Conservation (phyloP, 2,888 invertebrate species). For the Thereva unica region DNA sequence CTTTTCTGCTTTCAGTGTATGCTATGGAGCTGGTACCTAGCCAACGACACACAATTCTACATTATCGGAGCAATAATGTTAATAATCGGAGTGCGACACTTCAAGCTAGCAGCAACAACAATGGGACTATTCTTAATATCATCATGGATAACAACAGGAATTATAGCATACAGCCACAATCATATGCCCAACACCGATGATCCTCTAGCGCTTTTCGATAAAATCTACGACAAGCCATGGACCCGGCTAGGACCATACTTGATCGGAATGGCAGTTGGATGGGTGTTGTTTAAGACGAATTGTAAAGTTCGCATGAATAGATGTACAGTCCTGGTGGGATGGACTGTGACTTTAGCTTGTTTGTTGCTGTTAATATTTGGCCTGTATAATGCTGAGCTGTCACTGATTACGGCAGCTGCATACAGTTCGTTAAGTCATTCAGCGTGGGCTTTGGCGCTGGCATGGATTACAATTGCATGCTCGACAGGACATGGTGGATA, state of each 20-base stretch:
- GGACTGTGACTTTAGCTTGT: conserved; percentile 69
- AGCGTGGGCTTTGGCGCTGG: conserved; percentile 78
- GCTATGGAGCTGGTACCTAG: conserved; percentile 90
- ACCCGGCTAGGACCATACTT: conserved; percentile 82
- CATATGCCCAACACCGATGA: conserved; percentile 80
- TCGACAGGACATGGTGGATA: conserved; percentile 83
- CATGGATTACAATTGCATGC: conserved; percentile 85
- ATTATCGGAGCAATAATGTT: conserved; percentile 78
- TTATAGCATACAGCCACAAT: conserved; percentile 76
- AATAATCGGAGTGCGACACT: conserved; percentile 78
- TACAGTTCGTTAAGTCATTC: conserved; percentile 83
- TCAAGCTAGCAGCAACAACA: conserved; percentile 72
- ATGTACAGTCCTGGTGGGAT: conserved; percentile 70
- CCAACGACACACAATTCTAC: conserved; percentile 87
- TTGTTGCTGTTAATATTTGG: conserved; percentile 78
- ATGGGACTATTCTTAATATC: conserved; percentile 70
- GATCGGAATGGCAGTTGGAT: conserved; percentile 82
- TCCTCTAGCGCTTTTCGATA: conserved; percentile 82
- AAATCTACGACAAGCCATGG: conserved; percentile 90
- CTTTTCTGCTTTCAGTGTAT: conserved; percentile 67
- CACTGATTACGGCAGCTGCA: conserved; percentile 71
- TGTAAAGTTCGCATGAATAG: conserved; percentile 74
- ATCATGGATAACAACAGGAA: conserved; percentile 79
- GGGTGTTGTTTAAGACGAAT: conserved; percentile 81
- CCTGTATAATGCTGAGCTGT: conserved; percentile 71